Evolutionary conservation across 2,113 vertebrate species (phyloP).

Genomic region (Phylloscopus trochiloides): DNA sequence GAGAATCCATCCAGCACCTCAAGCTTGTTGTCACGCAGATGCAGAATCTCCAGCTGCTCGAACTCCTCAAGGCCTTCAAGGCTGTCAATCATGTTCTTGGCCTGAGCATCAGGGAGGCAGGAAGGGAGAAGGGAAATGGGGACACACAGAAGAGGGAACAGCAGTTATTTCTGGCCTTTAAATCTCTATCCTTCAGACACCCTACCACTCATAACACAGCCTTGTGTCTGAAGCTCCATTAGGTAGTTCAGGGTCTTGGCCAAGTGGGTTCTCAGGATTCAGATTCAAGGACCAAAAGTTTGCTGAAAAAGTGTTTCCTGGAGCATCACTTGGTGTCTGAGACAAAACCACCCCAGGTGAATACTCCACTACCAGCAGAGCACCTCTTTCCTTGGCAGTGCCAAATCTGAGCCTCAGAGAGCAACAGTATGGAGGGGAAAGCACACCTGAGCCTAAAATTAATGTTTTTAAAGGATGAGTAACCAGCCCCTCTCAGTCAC

Average conservation of each 20-base stretch:
- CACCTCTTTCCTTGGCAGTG: background rate
- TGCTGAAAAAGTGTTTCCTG: background rate
- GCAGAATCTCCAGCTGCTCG: slow-evolving; percentile 79
- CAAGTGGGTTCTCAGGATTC: background rate
- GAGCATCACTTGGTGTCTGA: background rate
- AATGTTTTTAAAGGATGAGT: background rate
- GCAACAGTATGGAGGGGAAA: background rate
- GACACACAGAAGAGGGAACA: background rate
- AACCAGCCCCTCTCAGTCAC: background rate
- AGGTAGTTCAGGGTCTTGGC: background rate
- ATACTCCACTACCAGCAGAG: background rate
- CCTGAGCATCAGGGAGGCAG: slow-evolving; percentile 69
- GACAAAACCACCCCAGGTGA: background rate
- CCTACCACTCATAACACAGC: background rate
- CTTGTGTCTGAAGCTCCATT: background rate
- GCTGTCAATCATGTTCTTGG: slow-evolving; percentile 80
- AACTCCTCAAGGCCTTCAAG: slow-evolving; percentile 83
- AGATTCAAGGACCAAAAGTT: background rate
- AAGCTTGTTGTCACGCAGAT: slow-evolving; percentile 89
- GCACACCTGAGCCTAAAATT: background rate
- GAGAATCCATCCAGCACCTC: slow-evolving; percentile 82
- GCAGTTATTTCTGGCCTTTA: background rate
- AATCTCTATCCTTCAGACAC: background rate
- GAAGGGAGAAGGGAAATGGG: background rate
- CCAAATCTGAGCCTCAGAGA: background rate